These are phyloP conservation scores for Papilio glaucus DNA, from an alignment of 1,140 invertebrate species.

Conservation along the genomic window DNA sequence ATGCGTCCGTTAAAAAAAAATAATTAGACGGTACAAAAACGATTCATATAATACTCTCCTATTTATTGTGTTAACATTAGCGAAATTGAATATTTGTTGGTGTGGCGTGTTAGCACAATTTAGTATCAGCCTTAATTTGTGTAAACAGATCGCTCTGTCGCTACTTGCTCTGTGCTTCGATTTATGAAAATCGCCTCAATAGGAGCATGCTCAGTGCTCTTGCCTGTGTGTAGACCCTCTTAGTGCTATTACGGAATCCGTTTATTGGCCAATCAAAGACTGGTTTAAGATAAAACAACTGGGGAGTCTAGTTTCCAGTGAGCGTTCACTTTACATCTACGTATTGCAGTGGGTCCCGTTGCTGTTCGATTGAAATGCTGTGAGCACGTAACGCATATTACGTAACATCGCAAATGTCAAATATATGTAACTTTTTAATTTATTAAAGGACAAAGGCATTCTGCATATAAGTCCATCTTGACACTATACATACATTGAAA, in stretches of 20 bases:
- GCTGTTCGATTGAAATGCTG: not conserved
- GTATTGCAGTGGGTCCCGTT: conserved; percentile 24
- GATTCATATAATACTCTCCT: not conserved
- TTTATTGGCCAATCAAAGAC: conserved; percentile 44
- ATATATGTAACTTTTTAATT: conserved; percentile 11
- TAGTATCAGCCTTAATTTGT: not conserved
- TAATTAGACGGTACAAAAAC: too few relatives aligned
- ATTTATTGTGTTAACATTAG: not conserved
- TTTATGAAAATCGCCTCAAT: conserved; percentile 34
- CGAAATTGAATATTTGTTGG: not conserved
- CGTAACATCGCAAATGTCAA: not conserved
- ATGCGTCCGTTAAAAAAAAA: too few relatives aligned
- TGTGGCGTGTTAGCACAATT: not conserved
- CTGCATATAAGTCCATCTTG: too few relatives aligned
- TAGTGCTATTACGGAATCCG: conserved; percentile 40
- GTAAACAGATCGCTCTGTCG: conserved; percentile 3
- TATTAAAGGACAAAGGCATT: conserved; percentile 1
- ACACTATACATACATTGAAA: too few relatives aligned
- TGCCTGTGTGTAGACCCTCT: conserved; percentile 19
- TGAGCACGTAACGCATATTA: conserved; percentile 1
- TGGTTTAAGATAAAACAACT: conserved; percentile 36
- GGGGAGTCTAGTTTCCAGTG: conserved; percentile 31
- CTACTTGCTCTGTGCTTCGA: conserved; percentile 22
- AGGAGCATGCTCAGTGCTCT: conserved; percentile 29
- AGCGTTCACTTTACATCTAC: conserved; percentile 20